Base-by-base conservation (phyloP, 2,113 vertebrate genomes). In the Semnopithecus entellus region DNA sequence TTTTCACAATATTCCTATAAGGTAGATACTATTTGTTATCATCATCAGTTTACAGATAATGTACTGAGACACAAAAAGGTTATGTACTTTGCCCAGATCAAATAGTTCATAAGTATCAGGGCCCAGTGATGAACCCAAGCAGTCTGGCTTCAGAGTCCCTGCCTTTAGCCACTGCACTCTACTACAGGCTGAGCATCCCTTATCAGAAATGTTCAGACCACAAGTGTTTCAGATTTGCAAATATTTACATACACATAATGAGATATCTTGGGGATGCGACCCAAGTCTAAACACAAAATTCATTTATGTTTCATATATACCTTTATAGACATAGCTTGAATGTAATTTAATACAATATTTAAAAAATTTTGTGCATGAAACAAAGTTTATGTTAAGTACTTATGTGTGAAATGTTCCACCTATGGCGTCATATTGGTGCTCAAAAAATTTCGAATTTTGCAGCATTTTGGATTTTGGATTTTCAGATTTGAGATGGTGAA, bases 61-160 rank as follows among this genome's bases (percentile, higher is more conserved):
- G 66, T 89, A 78, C n/a, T 61, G 43, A 86, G 81, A 25, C 32
- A 70, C 27, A 23, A 61, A 84, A 88, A 61, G 23, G 8, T 96
- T 81, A 88, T 75, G 73, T 50, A 81, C 73, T 90, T 90, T 73
- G 66, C 25, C 25, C 25, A 86, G 79, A 64, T 59, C 72, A 95
- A 91, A 88, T 18, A 78, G 25, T 22, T 78, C 48, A 11, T 57
- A 93, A 86, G 32, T 52, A 35, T 50, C 16, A 89, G 64, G 90
- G 76, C 13, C 32, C 27, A 95, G 55, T 92, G 92, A 97, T 70
- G 55, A 87, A 91, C 50, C 32, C 59, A 78, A 94, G 32, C 10
- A 73, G 40, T 66, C 45, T 92, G 72, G 61, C 76, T 86, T 95
- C 72, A 61, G 23, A 76, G 82, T 57, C 6, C 55, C 55, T 90